These are phyloP conservation scores for Sebastes alutus DNA, from an alignment of 2,797 vertebrate species.

Conservation along the genomic window DNA sequence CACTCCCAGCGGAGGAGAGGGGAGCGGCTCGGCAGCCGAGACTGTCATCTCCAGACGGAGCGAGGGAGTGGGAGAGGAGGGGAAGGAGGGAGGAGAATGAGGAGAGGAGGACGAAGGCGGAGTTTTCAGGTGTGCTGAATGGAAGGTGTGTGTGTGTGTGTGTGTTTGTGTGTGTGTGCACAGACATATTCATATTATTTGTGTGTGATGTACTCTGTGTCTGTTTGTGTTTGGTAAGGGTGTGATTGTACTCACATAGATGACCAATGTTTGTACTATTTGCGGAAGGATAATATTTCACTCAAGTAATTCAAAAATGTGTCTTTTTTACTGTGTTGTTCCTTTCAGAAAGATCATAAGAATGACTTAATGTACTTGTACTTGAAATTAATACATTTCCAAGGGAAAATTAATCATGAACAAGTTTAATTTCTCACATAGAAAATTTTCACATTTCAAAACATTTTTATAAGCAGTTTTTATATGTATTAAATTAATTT, in stretches of 20 bases:
- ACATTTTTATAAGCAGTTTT: not conserved
- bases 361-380: not conserved
- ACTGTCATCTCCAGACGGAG: constrained; percentile 77
- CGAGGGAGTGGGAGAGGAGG: constrained; percentile 39
- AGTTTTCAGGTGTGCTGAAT: constrained; percentile 72
- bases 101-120: constrained; percentile 59
- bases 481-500: not conserved
- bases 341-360: not conserved
- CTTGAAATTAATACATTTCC: not conserved
- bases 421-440: not conserved
- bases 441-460: not conserved
- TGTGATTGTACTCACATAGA: not conserved
- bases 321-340: not conserved
- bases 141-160: constrained; percentile 52
- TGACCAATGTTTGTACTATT: constrained; percentile 8
- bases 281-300: not conserved
- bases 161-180: constrained; percentile 24
- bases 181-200: not conserved
- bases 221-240: constrained; percentile 11
- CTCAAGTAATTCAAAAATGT: not conserved
- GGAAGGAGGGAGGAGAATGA: constrained; percentile 44
- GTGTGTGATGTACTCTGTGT: constrained; percentile 2
- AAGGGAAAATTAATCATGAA: not conserved
- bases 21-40: constrained; percentile 70
- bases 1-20: constrained; percentile 78